Evolutionary conservation across 2,113 vertebrate genomes (phyloP), one percentile per base, ranked within the genome.

Genomic region (Ailurus styani): DNA sequence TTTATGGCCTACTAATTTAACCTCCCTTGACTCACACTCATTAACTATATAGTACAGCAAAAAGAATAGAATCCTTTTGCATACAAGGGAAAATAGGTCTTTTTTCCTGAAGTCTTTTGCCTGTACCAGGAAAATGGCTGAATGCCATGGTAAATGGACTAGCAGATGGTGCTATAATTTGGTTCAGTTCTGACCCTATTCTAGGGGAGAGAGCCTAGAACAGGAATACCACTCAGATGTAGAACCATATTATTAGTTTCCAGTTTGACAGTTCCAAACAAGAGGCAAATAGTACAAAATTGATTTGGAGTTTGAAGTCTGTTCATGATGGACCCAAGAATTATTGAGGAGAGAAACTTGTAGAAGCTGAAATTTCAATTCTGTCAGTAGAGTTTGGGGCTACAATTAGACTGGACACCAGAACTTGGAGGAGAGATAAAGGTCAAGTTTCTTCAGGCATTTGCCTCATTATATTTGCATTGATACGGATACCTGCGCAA

Each of bases 141-240:
- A 86, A 91, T 95, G 93, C 86, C 88, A 94, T 79, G 37, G 45
- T 91, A 95, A 97, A 82, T 7, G n/a, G 90, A 79, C 20, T 91
- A 89, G 37, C 73, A 96, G 83, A 93, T 75, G 78, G 95, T 95
- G 47, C 60, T 95, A 14, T 62, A 86, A 93, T 91, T 94, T 97
- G 64, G 77, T 95, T 93, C 88, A 78, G 31, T 93, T 96, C n/a
- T 95, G 82, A 96, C 66, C 55, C 85, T 95, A 64, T 83, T 93
- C 78, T 73, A 82, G 21, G 21, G 34, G 34, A 95, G 47, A 83
- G 40, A 90, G 42, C 73, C 66, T 96, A 68, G 47, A 95, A 90
- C 21, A 87, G n/a, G 47, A 87, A 83, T 93, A 34, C 2, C n/a
- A 64, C 31, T 95, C 50, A 93, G 82, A 88, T 83, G 25, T 72